Conservation (phyloP, 2,113 vertebrate species). For the Nesoenas mayeri region DNA sequence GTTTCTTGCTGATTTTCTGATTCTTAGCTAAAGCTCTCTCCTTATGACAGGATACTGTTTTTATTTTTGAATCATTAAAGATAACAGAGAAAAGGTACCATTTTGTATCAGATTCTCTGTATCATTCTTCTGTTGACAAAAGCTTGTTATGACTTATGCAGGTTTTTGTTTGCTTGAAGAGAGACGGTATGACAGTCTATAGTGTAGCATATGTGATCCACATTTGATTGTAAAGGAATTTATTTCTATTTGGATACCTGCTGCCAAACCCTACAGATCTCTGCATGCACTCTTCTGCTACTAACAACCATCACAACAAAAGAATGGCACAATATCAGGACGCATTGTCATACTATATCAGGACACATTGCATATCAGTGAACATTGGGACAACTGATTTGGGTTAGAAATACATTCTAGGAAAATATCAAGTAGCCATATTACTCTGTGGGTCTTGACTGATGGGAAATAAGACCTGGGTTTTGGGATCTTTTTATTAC, state of each 20-base stretch:
- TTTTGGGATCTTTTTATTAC: neutral
- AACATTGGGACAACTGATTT: neutral
- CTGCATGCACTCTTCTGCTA: neutral
- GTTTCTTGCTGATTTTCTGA: neutral
- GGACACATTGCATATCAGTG: neutral
- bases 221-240: neutral
- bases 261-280: neutral
- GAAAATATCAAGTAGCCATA: neutral
- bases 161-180: neutral
- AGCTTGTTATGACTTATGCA: neutral
- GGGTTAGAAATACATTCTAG: neutral
- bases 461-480: neutral
- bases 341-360: neutral
- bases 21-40: neutral
- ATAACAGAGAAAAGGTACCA: neutral
- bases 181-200: accelerated
- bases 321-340: neutral
- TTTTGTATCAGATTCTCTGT: neutral
- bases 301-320: neutral
- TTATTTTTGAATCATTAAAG: neutral
- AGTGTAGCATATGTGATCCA: neutral
- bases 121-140: neutral
- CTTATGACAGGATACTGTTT: neutral
- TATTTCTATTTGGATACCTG: neutral
- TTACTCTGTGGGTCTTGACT: neutral